Base-by-base conservation (phyloP, 2,888 invertebrate species). In the Liopterus haemorrhoidalis region DNA sequence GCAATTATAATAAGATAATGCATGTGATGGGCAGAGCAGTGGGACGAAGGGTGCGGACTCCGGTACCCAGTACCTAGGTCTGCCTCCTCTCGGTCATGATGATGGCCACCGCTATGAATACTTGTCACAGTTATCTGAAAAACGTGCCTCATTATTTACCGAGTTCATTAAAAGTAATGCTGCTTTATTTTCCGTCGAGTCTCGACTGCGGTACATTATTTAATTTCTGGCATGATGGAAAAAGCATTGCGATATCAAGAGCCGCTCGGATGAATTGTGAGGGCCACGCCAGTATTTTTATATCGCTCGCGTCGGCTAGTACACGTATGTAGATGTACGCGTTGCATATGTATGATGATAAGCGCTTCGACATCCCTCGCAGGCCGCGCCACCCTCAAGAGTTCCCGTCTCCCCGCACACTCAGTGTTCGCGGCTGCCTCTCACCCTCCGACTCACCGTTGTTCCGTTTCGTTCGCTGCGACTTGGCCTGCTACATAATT, bases 1-100 rank as follows among this genome's bases (percentile, higher is more conserved):
- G 66, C 65, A 67, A 66, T 67, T 66, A 66, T 66, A 65, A 66
- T 66, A 66, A 66, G 67, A 67, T 67, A 66, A 66, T 66, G 59
- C 62, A 63, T 64, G 63, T 64, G 64, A 64, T 63, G 62, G 63
- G 57, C 58, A 57, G 54, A 58, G 53, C 38, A 38, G 27, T 16
- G 9, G 14, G 32, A 32, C 32, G 32, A 16, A 30, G n/a, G 12
- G 12, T 15, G n/a, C 32, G 4, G 16, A 32, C 12, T 2, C 15
- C n/a, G 32, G 14, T 19, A 28, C 9, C 45, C 39, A 16, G 11
- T 16, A n/a, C 12, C 36, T 25, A 12, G 12, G 18, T 15, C 19
- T 9, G 11, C 33, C 16, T 25, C 30, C 14, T 21, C 20, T 5
- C 20, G 28, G 48, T 39, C 43, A 47, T 45, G 20, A 33, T 38